phyloP scores from a whole-genome alignment of 2,113 vertebrate species.

The Phasianus colchicus region DNA sequence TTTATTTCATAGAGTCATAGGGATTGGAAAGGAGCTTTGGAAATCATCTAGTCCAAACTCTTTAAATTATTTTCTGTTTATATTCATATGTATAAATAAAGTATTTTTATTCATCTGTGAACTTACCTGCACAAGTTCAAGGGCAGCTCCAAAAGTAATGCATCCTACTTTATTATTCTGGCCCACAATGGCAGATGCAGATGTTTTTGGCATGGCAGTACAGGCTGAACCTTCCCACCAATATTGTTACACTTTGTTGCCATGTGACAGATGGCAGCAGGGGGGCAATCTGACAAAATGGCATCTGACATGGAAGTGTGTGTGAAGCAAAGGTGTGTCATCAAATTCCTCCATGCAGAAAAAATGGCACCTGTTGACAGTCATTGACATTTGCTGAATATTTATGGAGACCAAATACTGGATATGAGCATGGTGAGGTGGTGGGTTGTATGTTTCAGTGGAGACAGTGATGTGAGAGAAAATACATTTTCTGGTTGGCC shows the following conservation, averaged over 20 bases:
- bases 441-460: background rate
- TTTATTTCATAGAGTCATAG: background rate
- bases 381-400: background rate
- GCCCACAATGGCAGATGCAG: too few species aligned
- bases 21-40: too few species aligned
- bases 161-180: background rate
- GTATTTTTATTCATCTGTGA: background rate
- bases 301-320: background rate
- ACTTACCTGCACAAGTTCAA: background rate
- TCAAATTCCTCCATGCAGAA: background rate
- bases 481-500: background rate
- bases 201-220: background rate
- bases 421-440: background rate
- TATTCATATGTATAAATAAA: background rate
- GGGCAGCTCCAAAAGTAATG: background rate
- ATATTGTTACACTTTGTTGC: background rate
- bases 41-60: too few species aligned
- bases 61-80: background rate
- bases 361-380: background rate
- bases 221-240: background rate
- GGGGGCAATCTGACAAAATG: background rate
- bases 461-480: background rate
- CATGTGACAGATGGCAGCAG: background rate
- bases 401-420: background rate
- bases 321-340: background rate